phyloP scores from a whole-genome alignment of 2,888 invertebrate species.

The Notocelia uddmanniana region DNA sequence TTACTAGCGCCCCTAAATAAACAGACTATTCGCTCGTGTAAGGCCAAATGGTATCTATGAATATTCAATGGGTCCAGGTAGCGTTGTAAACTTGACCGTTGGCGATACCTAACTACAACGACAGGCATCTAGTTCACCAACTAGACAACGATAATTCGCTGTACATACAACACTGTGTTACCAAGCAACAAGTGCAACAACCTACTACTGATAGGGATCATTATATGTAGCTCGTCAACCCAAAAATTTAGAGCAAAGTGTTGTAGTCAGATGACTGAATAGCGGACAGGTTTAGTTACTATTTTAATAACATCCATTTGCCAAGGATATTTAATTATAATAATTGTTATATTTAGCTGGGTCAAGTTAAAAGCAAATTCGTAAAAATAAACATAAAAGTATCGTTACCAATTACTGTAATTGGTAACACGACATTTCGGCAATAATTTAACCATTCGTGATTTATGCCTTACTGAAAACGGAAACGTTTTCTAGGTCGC shows the following conservation, averaged over 20 bases:
- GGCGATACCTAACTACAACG: background rate
- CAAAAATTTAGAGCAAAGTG: no score
- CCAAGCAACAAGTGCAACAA: no score
- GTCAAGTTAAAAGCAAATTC: background rate
- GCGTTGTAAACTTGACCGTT: background rate
- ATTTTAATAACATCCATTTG: background rate
- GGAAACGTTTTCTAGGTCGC: slow-evolving; percentile 42
- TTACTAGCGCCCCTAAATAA: background rate
- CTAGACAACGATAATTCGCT: no score
- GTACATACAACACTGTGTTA: no score
- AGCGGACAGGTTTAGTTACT: background rate
- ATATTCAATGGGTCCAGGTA: background rate
- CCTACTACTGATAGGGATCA: no score
- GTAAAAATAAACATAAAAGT: background rate
- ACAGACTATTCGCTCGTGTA: background rate
- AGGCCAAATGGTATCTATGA: background rate
- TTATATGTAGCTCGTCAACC: no score
- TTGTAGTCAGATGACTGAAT: no score
- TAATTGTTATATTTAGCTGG: background rate
- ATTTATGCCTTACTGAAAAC: slow-evolving; percentile 35
- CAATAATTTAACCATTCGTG: slow-evolving; percentile 28
- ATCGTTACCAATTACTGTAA: slow-evolving; percentile 22
- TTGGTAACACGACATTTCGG: slow-evolving; percentile 31
- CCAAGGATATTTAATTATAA: no score
- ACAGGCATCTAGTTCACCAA: background rate